These are phyloP conservation scores for Argyra leucocephala DNA, from an alignment of 2,888 invertebrate genomes.

Conservation along the genomic window DNA sequence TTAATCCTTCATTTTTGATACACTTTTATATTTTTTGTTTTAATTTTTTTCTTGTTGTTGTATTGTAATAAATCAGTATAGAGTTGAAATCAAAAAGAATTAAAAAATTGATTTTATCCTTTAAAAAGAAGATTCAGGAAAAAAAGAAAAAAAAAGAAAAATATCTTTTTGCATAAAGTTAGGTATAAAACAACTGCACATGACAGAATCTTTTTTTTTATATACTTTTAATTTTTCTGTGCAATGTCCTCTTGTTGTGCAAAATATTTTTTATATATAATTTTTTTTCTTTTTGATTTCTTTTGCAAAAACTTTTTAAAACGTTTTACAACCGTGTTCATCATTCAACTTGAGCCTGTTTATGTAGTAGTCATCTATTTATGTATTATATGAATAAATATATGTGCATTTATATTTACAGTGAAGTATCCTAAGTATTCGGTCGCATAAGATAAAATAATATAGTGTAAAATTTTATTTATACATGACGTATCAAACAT, in stretches of 20 bases:
- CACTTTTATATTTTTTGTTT: background rate
- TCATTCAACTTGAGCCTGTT: background rate
- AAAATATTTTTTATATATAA: too few relatives aligned
- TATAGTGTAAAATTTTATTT: too few relatives aligned
- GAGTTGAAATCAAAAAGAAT: background rate
- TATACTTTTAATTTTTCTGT: background rate
- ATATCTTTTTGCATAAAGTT: background rate
- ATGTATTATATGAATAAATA: too few relatives aligned
- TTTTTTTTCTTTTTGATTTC: too few relatives aligned
- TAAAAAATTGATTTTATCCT: conserved; percentile 3
- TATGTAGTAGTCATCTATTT: too few relatives aligned
- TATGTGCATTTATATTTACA: too few relatives aligned
- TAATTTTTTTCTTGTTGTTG: too few relatives aligned
- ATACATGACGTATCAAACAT: too few relatives aligned
- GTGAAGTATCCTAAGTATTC: too few relatives aligned
- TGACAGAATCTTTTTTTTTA: background rate
- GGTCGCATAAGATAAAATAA: too few relatives aligned
- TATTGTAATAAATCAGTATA: too few relatives aligned
- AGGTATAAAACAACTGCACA: background rate
- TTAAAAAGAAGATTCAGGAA: background rate
- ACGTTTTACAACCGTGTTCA: background rate
- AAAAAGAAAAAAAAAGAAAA: too few relatives aligned
- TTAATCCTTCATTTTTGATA: background rate
- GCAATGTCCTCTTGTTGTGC: background rate
- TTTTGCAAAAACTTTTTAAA: background rate